Evolutionary conservation across 2,113 vertebrate species (phyloP).

Genomic region (Pachycephala philippinensis): DNA sequence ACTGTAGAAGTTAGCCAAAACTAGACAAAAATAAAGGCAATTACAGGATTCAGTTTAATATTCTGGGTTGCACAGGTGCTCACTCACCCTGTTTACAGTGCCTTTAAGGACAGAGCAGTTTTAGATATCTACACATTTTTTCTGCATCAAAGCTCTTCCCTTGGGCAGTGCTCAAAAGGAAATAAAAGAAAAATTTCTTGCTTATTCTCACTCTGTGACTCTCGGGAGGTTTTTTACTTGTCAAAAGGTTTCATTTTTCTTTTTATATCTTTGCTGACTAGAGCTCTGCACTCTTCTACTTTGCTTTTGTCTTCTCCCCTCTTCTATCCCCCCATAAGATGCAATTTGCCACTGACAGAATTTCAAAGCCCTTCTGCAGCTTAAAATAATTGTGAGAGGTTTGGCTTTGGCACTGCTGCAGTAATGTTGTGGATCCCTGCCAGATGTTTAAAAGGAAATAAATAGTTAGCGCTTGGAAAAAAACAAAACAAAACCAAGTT

Average conservation of each 20-base stretch:
- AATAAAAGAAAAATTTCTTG: background rate
- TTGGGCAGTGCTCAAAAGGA: background rate
- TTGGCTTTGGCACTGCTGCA: background rate
- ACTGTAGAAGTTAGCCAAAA: background rate
- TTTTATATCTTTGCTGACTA: slow-evolving; percentile 4
- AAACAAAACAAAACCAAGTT: background rate
- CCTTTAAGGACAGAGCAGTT: background rate
- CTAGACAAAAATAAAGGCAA: background rate
- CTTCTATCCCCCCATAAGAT: background rate
- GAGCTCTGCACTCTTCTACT: background rate
- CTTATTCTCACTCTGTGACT: slow-evolving; percentile 15
- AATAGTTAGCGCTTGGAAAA: background rate
- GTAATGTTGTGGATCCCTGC: background rate
- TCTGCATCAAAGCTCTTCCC: slow-evolving; percentile 29
- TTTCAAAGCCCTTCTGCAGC: slow-evolving; percentile 7
- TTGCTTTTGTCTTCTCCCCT: background rate
- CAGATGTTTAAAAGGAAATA: background rate
- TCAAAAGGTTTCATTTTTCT: slow-evolving; percentile 4
- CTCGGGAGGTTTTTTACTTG: background rate
- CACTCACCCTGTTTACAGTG: background rate
- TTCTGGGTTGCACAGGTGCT: background rate
- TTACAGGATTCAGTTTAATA: background rate
- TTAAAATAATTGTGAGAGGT: background rate
- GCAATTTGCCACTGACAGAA: background rate
- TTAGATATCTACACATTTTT: slow-evolving; percentile 2